Evolutionary conservation across 2,888 invertebrate genomes (phyloP).

Genomic region (Tanytarsus gracilentus): DNA sequence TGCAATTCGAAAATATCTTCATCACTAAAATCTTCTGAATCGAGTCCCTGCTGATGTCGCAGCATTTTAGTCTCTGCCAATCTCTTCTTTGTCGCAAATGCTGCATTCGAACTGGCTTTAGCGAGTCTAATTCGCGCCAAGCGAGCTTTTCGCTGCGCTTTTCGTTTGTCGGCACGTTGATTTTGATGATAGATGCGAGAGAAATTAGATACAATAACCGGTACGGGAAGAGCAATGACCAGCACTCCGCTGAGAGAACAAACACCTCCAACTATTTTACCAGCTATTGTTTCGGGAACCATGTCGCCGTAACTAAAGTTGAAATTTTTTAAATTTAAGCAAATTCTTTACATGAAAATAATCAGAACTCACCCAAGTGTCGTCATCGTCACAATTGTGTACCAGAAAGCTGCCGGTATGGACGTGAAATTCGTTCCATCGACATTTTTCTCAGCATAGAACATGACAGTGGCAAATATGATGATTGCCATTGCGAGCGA

Average conservation of each 20-base stretch:
- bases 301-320: conserved; percentile 70
- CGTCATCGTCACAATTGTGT: conserved; percentile 99
- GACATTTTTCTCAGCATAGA: conserved; percentile 99
- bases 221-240: conserved; percentile 98
- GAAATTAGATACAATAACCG: conserved; percentile 99
- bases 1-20: conserved; percentile 98
- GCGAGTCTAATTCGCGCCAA: conserved; percentile 96
- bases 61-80: conserved; percentile 84
- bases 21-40: conserved; percentile 80
- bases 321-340: neutral
- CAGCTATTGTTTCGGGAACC: conserved; percentile 97
- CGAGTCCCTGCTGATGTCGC: conserved; percentile 86
- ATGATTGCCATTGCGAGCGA: conserved; percentile 99
- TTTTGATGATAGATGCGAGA: conserved; percentile 99
- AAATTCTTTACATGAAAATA: neutral
- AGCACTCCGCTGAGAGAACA: conserved; percentile 98
- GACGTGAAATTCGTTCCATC: conserved; percentile 95
- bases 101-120: conserved; percentile 97
- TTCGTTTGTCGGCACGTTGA: conserved; percentile 97
- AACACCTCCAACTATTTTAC: conserved; percentile 98
- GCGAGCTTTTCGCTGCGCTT: conserved; percentile 99
- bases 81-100: conserved; percentile 97
- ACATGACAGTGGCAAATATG: conserved; percentile 99
- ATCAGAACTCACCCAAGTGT: conserved; percentile 79
- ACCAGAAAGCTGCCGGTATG: conserved; percentile 99